phyloP scores from a whole-genome alignment of 2,888 invertebrate species.

The Xanthorhoe designata region DNA sequence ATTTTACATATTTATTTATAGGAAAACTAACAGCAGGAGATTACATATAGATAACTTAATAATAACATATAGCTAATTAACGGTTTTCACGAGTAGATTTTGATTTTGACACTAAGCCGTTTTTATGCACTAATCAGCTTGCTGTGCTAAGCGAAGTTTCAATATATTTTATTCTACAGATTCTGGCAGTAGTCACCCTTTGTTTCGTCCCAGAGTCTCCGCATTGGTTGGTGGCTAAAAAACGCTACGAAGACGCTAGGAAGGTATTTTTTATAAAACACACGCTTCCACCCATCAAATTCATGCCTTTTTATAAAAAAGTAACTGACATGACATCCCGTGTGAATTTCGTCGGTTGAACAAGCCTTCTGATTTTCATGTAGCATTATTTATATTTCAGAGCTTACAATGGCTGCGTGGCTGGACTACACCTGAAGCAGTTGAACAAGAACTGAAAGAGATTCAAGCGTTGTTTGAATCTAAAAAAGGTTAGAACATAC shows the following conservation, averaged over 20 bases:
- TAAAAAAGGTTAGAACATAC: conserved; percentile 52
- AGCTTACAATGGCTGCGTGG: conserved; percentile 92
- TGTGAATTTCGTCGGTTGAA: too few relatives aligned
- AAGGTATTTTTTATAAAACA: conserved; percentile 61
- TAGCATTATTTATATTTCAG: conserved; percentile 50
- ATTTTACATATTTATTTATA: too few relatives aligned
- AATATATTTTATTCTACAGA: conserved; percentile 50
- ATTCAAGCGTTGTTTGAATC: conserved; percentile 73
- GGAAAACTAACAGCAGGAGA: too few relatives aligned
- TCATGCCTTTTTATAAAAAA: neutral
- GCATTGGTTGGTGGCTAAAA: conserved; percentile 90
- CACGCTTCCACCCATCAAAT: too few relatives aligned
- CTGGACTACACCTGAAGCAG: conserved; percentile 87
- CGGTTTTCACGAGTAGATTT: too few relatives aligned
- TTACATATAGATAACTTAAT: too few relatives aligned
- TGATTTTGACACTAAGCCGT: too few relatives aligned
- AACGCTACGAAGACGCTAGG: conserved; percentile 88
- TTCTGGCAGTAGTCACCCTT: conserved; percentile 87
- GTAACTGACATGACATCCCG: too few relatives aligned
- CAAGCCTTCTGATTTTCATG: too few relatives aligned
- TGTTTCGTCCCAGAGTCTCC: conserved; percentile 93
- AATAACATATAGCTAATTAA: too few relatives aligned
- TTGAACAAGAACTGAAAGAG: conserved; percentile 86
- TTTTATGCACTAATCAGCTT: too few relatives aligned
- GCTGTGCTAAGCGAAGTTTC: neutral